Conservation (phyloP, 2,113 vertebrate genomes). For the Ciconia maguari region DNA sequence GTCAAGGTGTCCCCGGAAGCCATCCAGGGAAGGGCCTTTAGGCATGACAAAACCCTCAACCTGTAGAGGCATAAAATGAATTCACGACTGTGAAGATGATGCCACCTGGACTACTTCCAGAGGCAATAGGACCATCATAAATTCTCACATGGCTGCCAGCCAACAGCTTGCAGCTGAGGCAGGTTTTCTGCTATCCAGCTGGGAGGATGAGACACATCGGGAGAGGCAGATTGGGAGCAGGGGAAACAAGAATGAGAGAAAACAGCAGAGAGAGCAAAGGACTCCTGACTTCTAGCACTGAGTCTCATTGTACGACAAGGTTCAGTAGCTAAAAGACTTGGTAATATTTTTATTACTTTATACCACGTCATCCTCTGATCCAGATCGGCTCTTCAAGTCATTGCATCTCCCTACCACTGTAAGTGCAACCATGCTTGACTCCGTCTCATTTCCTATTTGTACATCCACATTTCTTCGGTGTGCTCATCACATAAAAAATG, state of each 20-base stretch:
- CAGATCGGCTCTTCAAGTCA: not conserved
- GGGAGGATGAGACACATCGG: not conserved
- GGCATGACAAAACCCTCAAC: conserved; percentile 10
- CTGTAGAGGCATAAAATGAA: conserved; percentile 16
- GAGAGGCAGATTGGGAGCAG: not conserved
- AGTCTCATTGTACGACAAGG: not conserved
- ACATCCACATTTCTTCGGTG: not conserved
- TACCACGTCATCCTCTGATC: not conserved
- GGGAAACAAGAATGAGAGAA: not conserved
- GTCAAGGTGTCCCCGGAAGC: not conserved
- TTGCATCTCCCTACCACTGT: not conserved
- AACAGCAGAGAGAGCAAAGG: not conserved
- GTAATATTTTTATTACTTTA: not conserved
- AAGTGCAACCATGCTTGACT: not conserved
- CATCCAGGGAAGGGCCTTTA: not conserved
- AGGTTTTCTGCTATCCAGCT: conserved; percentile 44
- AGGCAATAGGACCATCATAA: conserved; percentile 2
- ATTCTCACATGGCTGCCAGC: conserved; percentile 26
- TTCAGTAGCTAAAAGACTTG: not conserved
- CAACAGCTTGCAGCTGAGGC: conserved; percentile 32
- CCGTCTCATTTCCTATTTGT: not conserved
- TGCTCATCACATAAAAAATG: not conserved
- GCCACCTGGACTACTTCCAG: conserved; percentile 55
- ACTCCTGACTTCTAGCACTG: not conserved
- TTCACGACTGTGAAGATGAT: conserved; percentile 5